These are phyloP conservation scores for Falco naumanni DNA, from an alignment of 2,797 vertebrate species.

Conservation along the genomic window DNA sequence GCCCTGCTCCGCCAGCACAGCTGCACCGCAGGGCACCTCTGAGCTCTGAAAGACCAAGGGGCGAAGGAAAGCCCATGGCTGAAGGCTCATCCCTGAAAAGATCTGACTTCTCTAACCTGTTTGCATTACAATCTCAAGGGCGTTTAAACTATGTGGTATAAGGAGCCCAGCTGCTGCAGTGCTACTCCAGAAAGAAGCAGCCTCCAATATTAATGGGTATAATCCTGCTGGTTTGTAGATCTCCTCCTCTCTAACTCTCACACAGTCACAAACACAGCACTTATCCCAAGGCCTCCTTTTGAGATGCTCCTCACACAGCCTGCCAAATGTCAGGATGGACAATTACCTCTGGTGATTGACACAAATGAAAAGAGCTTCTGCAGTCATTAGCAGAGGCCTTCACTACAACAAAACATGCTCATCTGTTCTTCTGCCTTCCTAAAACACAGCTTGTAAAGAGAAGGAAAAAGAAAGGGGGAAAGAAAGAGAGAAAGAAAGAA, in stretches of 20 bases:
- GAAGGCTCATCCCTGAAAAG: not conserved
- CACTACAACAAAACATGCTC: not conserved
- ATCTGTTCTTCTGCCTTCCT: not conserved
- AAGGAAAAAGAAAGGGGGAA: not conserved
- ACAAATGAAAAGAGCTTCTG: constrained; percentile 30
- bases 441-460: not conserved
- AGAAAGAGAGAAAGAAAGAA: not conserved
- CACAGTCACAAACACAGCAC: not conserved
- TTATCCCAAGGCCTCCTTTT: constrained; percentile 43
- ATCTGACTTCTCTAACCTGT: not conserved
- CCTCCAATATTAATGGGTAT: not conserved
- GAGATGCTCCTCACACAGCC: constrained; percentile 38
- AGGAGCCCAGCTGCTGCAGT: not conserved
- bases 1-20: not conserved
- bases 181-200: not conserved
- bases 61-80: not conserved
- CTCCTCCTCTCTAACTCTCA: not conserved
- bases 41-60: not conserved
- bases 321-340: constrained; percentile 55
- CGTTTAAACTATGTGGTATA: not conserved
- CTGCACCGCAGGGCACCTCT: not conserved
- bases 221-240: not conserved
- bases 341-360: constrained; percentile 57
- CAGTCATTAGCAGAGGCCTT: constrained; percentile 65
- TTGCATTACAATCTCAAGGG: not conserved